These are phyloP conservation scores for Prorops nasuta DNA, from an alignment of 1,140 invertebrate genomes.

Conservation along the genomic window DNA sequence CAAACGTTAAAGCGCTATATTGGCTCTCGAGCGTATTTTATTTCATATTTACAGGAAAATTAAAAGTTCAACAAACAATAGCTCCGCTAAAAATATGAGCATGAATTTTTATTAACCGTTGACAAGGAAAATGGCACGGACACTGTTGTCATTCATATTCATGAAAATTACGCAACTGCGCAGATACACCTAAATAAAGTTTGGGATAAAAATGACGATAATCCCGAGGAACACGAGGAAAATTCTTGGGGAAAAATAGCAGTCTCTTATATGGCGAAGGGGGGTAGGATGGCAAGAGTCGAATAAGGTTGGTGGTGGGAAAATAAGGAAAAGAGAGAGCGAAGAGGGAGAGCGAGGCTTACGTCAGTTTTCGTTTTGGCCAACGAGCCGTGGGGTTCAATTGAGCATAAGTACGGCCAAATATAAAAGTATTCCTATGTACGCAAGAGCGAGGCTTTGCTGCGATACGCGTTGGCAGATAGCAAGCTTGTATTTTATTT, in stretches of 20 bases:
- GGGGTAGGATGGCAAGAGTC: background rate
- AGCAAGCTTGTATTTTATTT: constrained; percentile 18
- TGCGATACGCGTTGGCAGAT: background rate
- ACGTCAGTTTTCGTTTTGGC: background rate
- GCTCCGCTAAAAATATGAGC: too few species aligned
- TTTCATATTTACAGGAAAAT: too few species aligned
- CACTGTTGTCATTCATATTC: background rate
- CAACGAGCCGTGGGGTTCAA: background rate
- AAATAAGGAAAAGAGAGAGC: background rate
- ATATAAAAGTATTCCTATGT: background rate
- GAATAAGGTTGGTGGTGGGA: background rate
- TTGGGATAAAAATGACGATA: too few species aligned
- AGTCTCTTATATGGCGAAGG: too few species aligned
- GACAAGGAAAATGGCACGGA: too few species aligned
- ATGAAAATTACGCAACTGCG: too few species aligned
- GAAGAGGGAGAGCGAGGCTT: background rate
- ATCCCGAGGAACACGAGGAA: background rate
- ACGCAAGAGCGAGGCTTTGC: background rate
- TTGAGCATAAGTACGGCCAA: background rate
- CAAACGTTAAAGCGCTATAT: too few species aligned
- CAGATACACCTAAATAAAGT: too few species aligned
- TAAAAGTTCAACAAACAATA: too few species aligned
- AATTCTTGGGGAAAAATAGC: background rate
- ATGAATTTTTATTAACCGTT: too few species aligned
- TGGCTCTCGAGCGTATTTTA: too few species aligned